Percentiles rank a stretch among this genome's conserved stretches.
Evolutionary conservation across 2,797 vertebrate genomes (phyloP).

Genomic region (Coccyzus lansbergi): DNA sequence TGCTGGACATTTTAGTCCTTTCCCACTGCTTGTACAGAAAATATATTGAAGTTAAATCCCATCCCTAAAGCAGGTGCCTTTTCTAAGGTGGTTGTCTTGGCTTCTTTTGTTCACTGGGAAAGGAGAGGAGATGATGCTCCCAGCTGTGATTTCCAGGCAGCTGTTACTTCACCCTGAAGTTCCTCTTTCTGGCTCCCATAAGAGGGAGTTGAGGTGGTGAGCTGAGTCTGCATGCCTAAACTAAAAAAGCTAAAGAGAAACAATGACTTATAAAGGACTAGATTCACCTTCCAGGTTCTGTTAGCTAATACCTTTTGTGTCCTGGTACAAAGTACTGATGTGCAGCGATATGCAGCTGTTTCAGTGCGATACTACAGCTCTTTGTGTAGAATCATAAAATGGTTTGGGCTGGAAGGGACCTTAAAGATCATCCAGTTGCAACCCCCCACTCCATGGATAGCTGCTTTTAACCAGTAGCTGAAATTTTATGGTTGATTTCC

Average conservation of each 20-base stretch:
- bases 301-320: not conserved
- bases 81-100: not conserved
- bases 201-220: not conserved
- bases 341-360: fast-evolving
- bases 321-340: not conserved
- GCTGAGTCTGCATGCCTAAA: not conserved
- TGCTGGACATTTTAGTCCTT: not conserved
- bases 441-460: not conserved
- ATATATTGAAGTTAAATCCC: fast-evolving
- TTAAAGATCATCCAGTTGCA: no score
- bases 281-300: not conserved
- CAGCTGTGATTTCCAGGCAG: not conserved
- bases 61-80: not conserved
- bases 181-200: not conserved
- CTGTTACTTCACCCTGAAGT: not conserved
- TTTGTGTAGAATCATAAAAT: not conserved
- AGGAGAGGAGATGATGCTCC: not conserved
- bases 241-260: not conserved
- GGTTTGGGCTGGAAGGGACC: no score
- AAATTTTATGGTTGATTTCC: not conserved
- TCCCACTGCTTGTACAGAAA: not conserved
- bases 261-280: not conserved
- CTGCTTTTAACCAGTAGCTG: not conserved
- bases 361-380: not conserved
- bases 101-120: not conserved